phyloP scores from a whole-genome alignment of 2,797 vertebrate genomes.

The Tapera naevia region DNA sequence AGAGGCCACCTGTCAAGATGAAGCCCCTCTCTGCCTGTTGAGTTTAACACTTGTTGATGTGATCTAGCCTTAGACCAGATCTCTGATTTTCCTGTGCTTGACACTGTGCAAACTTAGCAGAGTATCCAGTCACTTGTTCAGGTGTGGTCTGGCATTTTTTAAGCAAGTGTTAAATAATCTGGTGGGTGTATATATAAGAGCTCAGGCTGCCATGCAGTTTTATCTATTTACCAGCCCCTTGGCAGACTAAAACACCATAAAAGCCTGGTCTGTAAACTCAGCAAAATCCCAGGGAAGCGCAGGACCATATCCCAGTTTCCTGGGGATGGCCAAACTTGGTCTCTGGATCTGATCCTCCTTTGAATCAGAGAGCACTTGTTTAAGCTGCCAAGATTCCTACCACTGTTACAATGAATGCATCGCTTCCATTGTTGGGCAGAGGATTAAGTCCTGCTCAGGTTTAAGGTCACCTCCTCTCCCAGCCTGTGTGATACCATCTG shows the following conservation, averaged over 20 bases:
- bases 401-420: neutral
- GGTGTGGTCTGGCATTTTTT: neutral
- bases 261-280: neutral
- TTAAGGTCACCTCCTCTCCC: conserved; percentile 24
- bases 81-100: neutral
- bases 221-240: neutral
- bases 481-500: neutral
- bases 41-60: neutral
- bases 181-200: neutral
- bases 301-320: neutral
- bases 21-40: neutral
- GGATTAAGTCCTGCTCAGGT: conserved; percentile 34
- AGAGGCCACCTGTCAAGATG: conserved; percentile 28
- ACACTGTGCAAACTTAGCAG: neutral
- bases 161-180: neutral
- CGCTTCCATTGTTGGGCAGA: neutral
- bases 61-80: conserved; percentile 6
- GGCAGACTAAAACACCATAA: neutral
- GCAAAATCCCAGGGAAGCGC: neutral
- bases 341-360: neutral
- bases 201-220: neutral
- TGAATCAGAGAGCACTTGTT: neutral
- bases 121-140: neutral
- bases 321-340: neutral
- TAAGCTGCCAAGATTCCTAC: neutral